Base-by-base conservation (phyloP, 2,113 vertebrate species). In the Leptocoma aspasia region DNA sequence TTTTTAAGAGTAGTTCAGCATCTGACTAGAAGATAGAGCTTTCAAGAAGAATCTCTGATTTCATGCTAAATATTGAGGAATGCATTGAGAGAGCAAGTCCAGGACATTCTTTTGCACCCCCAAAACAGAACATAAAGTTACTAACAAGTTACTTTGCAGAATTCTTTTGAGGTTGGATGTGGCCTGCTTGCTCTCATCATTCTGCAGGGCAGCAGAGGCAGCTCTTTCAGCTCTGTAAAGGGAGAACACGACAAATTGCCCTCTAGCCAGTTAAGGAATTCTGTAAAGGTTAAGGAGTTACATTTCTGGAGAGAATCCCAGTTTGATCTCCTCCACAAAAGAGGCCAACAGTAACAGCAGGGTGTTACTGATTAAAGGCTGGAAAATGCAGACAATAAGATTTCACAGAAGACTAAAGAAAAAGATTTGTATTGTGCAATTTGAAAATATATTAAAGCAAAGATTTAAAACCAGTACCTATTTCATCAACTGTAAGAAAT, bases 321-420 rank as follows among this genome's bases (percentile, higher is more conserved):
- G 82, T 63, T 82, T 88, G 84, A 65, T 91, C 64, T 63, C 37
- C 53, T 83, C 68, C 56, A 82, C 42, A 64, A 78, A 92, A 72
- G 35, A 86, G 66, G 85, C 61, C 60, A 88, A n/a, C 10, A 59
- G 66, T 56, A 86, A 94, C 47, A 82, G 71, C 39, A 72, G 73
- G 39, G 60, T 93, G 47, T 82, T 89, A 65, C 21, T 88, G 85
- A 95, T 92, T 83, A 92, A 94, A 93, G 65, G 28, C 54, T 83
- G 70, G 42, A 75, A 86, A 92, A 80, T 26, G 14, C 50, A 82
- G 57, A 83, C 45, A 28, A 41, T 37, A 33, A 6, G 2, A 61
- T 56, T 75, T 92, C 68, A 66, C 37, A 63, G 60, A 71, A 44
- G 42, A 47, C 68, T 57, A 59, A 70, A 65, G 28, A 60, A 93